Base-by-base conservation (phyloP, 2,888 invertebrate genomes). In the Lysandra coridon region DNA sequence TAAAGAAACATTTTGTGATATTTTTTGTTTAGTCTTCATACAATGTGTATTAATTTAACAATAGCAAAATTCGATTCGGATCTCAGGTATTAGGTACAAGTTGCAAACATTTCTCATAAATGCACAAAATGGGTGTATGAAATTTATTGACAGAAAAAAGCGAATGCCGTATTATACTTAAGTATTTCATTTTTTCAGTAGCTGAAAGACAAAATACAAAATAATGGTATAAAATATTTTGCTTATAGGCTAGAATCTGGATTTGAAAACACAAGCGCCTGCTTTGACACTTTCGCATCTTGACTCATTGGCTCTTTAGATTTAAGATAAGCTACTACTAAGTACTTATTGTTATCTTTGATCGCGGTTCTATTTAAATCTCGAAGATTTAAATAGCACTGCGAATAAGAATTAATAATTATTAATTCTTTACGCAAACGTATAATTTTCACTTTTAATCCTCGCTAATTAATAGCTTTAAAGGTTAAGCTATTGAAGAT, bases 31-130 rank as follows among this genome's bases (percentile, higher is more conserved):
- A 74, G n/a, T 74, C 44, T 74, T 74, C 7, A 74, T 23, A 74
- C 69, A 76, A 76, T 76, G 30, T 37, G 57, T 57, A 33, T 14
- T 76, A 76, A 76, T 76, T 30, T 37, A 53, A 76, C 76, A 53
- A 76, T 76, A 76, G 53, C 33, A 37, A 53, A 17, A 6, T 33
- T 40, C 10, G 44, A 73, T 40, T 73, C 37, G 17, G 23, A 12
- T 33, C 40, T n/a, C 37, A 73, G 40, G 44, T 73, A 37, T 73
- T 23, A 23, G 23, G 23, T 37, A 33, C 17, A 73, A 14, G 12
- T 23, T 44, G 17, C 2, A 49, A 49, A 49, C 49, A 49, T 49
- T 49, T 49, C 12, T 49, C 10, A 49, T 2, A 49, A 49, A 10
- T 12, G 49, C 49, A 10, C 49, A 10, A 49, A 49, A 12, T 10